Evolutionary conservation across 2,888 invertebrate species (phyloP), one percentile per base, ranked within the genome.

Genomic region (Xestia xanthographa): DNA sequence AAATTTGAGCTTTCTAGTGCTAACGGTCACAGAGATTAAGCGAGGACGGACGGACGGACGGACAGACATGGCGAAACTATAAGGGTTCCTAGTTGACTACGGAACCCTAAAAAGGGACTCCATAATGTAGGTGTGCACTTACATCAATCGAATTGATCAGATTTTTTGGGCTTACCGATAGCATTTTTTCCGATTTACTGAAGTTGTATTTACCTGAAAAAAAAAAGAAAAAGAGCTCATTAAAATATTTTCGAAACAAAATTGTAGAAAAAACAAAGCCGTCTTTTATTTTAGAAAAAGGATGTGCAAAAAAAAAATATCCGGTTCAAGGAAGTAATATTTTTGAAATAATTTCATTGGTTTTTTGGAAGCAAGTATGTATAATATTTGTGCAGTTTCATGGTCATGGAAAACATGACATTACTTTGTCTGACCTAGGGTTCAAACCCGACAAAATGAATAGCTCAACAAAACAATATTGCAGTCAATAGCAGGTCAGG

Each of bases 401-500:
- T n/a, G n/a, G n/a, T n/a, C n/a, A n/a, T n/a, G n/a, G n/a, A n/a
- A 12, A 62, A 2, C 5, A 38, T n/a, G 14, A 29, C 3, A 20
- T 34, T 5, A 1, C 20, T 60, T 41, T 63, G 3, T n/a, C 3
- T 4, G 17, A n/a, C 63, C 63, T 17, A 5, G 9, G 17, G n/a
- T 17, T n/a, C 41, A 8, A 17, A 63, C 9, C 17, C n/a, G 9
- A 63, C 41, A n/a, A 22, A 63, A 45, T 38, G 3, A 76, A 62
- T n/a, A 38, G 71, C 50, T 70, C 48, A 14, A 22, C 14, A 43
- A 77, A 80, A 48, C 38, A 80, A 48, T 58, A 80, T 41, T 11
- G 56, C 26, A 72, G 38, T 11, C 6, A 56, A 79, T 65, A 50
- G 41, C 3, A 29, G 43, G 43, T 34, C 66, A 78, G 82, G 81